Percentiles rank a stretch among this genome's conserved stretches.
phyloP scores from a whole-genome alignment of 2,113 vertebrate species.

The Chitala chitala region DNA sequence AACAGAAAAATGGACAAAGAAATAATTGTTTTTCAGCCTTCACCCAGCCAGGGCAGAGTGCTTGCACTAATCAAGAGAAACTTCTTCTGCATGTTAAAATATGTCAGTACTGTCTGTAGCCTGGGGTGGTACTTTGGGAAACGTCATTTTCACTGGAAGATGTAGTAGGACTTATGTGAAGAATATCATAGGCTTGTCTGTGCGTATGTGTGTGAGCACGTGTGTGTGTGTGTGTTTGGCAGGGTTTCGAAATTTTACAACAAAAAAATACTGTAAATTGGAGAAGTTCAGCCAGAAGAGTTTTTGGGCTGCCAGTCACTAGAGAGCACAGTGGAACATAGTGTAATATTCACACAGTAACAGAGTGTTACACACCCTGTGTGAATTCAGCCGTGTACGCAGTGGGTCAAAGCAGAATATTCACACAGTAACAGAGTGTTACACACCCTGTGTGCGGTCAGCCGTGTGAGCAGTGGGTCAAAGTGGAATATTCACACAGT shows the following conservation, averaged over 20 bases:
- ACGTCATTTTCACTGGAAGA: background rate
- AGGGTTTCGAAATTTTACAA: background rate
- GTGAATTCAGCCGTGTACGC: background rate
- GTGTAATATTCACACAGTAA: too few relatives aligned
- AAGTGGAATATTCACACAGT: too few relatives aligned
- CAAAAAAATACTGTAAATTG: background rate
- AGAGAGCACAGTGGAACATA: background rate
- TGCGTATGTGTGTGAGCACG: too few relatives aligned
- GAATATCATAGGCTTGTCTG: too few relatives aligned
- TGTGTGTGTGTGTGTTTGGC: background rate
- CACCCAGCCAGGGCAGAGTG: background rate
- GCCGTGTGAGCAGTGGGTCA: too few relatives aligned
- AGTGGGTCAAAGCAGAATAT: too few relatives aligned
- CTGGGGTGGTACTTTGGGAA: background rate
- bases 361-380: too few relatives aligned
- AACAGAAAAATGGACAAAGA: background rate
- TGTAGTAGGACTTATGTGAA: too few relatives aligned
- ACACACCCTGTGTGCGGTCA: too few relatives aligned
- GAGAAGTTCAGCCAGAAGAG: background rate
- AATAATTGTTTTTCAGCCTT: slow-evolving; percentile 7
- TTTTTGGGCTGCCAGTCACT: slow-evolving; percentile 1
- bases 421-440: too few relatives aligned
- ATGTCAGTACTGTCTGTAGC: background rate
- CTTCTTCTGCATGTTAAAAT: background rate
- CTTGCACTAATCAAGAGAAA: background rate